phyloP scores from a whole-genome alignment of 2,113 vertebrate species.

The Xiphophorus hellerii region DNA sequence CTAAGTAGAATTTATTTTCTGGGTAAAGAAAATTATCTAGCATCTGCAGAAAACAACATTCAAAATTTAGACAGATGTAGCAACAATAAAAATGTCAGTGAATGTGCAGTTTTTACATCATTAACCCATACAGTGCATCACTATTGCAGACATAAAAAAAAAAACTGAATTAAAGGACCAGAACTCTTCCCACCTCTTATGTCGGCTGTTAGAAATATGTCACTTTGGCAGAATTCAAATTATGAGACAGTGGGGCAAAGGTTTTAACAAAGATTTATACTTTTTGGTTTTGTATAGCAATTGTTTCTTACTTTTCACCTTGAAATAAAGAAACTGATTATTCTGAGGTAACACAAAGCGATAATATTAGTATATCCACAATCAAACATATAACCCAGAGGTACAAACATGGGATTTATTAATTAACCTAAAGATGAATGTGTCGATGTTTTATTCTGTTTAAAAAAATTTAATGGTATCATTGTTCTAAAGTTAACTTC shows the following conservation, averaged over 20 bases:
- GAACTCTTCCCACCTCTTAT: neutral
- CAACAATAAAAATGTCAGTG: neutral
- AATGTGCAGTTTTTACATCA: neutral
- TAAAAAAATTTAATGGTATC: no score
- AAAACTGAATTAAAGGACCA: neutral
- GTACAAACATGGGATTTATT: neutral
- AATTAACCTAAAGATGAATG: conserved; percentile 23
- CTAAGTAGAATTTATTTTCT: neutral
- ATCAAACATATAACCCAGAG: conserved; percentile 3
- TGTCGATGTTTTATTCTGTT: no score
- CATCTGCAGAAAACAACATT: neutral
- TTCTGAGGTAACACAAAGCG: conserved; percentile 6
- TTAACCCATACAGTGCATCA: neutral
- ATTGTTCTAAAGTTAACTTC: no score
- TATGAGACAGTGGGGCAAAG: conserved; percentile 14
- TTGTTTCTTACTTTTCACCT: conserved; percentile 19
- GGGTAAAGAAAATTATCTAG: neutral
- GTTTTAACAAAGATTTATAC: conserved; percentile 15
- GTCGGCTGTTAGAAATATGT: conserved; percentile 6
- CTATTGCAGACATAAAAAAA: neutral
- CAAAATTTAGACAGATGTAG: neutral
- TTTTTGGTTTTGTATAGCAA: neutral
- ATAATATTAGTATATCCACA: conserved; percentile 16
- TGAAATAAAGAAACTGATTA: neutral
- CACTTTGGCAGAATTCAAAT: conserved; percentile 3